Evolutionary conservation across 2,113 vertebrate species (phyloP), one percentile per base, ranked within the genome.

Genomic region (Triplophysa siluroides): DNA sequence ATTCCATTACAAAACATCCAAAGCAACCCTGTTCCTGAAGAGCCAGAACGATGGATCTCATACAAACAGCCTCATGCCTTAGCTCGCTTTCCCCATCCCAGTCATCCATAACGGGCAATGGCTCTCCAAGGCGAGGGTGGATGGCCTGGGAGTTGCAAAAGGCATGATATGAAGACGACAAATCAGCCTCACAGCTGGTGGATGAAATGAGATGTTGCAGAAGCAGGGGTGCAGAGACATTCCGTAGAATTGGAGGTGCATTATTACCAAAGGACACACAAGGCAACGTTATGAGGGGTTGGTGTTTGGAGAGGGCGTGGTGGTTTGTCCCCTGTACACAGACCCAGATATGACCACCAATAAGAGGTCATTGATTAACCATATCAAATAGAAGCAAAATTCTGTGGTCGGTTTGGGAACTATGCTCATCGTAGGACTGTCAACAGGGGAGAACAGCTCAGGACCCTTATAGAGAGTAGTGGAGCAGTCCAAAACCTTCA

Each of bases 161-260:
- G 88, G 89, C 88, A 24, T 92, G 92, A 86, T 81, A 93, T 94
- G 92, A 78, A 76, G 68, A 81, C 83, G 88, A 89, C 83, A 83
- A 86, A 85, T 91, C 80, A 78, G 86, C 88, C 81, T 81, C 63
- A 47, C 47, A 89, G 89, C 86, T 91, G 92, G 88, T 89, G 76
- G 82, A 84, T 92, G 91, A 84, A 89, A 93, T 94, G 92, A 84
- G 88, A 88, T 88, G 90, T 90, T 85, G 92, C 93, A 89, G 86
- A 93, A 94, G 93, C 92, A 45, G 78, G 83, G 90, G 88, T 85
- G 90, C 85, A 80, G 90, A 85, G 85, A 91, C 90, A 92, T 88
- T 92, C 91, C 87, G 91, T 93, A 93, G 92, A 93, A 93, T 93
- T 93, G 91, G 90, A 89, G 91, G 90, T 90, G 92, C 91, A 91